A percentile compares a stretch with the other conserved stretches of the same genome.
These are phyloP conservation scores for Clinocottus analis DNA, from an alignment of 2,113 vertebrate species.

Conservation along the genomic window DNA sequence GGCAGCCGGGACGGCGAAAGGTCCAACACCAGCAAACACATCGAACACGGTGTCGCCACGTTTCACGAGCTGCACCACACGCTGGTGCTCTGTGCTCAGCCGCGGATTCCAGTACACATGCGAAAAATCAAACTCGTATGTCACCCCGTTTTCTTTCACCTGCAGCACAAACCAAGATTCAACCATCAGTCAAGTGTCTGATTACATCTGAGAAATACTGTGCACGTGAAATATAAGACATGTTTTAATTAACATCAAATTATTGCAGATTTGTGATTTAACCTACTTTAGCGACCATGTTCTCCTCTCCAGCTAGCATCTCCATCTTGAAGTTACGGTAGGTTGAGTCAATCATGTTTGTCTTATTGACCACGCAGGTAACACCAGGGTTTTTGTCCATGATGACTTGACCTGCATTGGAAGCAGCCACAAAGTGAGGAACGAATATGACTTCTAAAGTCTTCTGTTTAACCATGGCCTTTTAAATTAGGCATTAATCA, in stretches of 20 bases:
- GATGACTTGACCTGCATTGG: constrained; percentile 90
- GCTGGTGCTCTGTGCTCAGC: constrained; percentile 92
- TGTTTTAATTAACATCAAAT: background rate
- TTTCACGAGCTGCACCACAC: constrained; percentile 85
- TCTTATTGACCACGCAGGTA: constrained; percentile 96
- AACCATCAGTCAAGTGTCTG: background rate
- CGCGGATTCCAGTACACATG: constrained; percentile 98
- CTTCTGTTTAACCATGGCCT: background rate
- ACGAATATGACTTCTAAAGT: background rate
- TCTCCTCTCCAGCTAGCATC: constrained; percentile 91
- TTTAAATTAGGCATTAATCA: background rate
- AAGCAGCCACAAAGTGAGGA: constrained; percentile 6
- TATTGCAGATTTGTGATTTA: background rate
- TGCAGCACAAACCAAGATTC: constrained; percentile 59
- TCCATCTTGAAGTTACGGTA: constrained; percentile 98
- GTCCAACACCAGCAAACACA: constrained; percentile 94
- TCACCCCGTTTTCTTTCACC: constrained; percentile 92
- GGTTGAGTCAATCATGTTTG: constrained; percentile 89
- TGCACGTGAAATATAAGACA: background rate
- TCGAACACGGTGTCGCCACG: constrained; percentile 89
- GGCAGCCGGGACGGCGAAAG: constrained; percentile 92
- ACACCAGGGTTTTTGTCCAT: constrained; percentile 98
- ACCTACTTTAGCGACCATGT: constrained; percentile 91
- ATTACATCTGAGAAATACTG: background rate
- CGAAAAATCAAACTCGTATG: constrained; percentile 95